Evolutionary conservation across 2,888 invertebrate species (phyloP).

Genomic region (Meiosimyza decipiens): DNA sequence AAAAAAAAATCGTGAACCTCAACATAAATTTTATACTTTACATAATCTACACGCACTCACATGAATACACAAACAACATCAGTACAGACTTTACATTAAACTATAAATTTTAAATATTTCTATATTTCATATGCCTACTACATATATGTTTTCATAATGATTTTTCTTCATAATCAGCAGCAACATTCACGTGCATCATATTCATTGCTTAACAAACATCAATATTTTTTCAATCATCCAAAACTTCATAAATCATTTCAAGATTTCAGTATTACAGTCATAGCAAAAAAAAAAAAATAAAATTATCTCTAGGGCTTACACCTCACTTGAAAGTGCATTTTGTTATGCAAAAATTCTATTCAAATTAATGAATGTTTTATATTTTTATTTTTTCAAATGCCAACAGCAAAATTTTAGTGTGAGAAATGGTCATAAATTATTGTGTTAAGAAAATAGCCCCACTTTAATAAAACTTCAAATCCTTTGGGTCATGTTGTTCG

Average conservation of each 20-base stretch:
- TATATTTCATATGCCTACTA: neutral
- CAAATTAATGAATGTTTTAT: too few relatives aligned
- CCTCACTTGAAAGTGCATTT: too few relatives aligned
- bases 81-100: slow-evolving; percentile 6
- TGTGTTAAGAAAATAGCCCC: slow-evolving; percentile 31
- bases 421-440: neutral
- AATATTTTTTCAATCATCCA: slow-evolving; percentile 28
- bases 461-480: slow-evolving; percentile 3
- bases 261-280: slow-evolving; percentile 43
- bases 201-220: slow-evolving; percentile 44
- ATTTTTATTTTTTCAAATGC: too few relatives aligned
- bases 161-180: slow-evolving; percentile 39
- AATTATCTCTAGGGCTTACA: too few relatives aligned
- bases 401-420: too few relatives aligned
- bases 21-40: slow-evolving; percentile 13
- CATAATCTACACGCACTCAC: slow-evolving; percentile 34
- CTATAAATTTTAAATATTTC: slow-evolving; percentile 1
- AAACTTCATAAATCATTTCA: slow-evolving; percentile 36
- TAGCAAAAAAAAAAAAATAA: neutral
- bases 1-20: slow-evolving; percentile 35
- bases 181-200: slow-evolving; percentile 58
- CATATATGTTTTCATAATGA: slow-evolving; percentile 28
- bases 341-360: too few relatives aligned
- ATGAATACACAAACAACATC: slow-evolving; percentile 22
- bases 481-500: too few relatives aligned